These are phyloP conservation scores for Papilio aristodemus DNA, from an alignment of 1,140 invertebrate species.

Conservation along the genomic window DNA sequence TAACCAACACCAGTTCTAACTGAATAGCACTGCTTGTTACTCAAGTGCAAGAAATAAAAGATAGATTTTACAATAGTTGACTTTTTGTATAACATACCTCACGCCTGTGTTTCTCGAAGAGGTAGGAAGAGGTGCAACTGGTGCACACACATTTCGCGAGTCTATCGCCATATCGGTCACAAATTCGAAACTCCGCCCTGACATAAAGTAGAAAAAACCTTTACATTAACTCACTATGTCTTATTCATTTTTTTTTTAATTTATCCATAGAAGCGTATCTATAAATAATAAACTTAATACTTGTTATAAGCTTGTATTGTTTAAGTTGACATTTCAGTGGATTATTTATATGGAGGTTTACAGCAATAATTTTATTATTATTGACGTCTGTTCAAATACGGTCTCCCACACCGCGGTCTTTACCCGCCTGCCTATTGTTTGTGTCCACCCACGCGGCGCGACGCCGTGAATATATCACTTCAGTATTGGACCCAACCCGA, in stretches of 20 bases:
- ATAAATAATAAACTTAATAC: constrained; percentile 31
- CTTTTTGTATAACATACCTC: background rate
- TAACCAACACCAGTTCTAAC: background rate
- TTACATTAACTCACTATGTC: background rate
- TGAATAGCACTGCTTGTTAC: background rate
- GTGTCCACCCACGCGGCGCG: constrained; percentile 31
- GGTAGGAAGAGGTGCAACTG: too few relatives aligned
- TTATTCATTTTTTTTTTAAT: constrained; percentile 28
- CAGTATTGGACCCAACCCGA: constrained; percentile 26
- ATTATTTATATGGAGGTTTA: constrained; percentile 34
- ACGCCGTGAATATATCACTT: constrained; percentile 34
- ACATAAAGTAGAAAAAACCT: background rate
- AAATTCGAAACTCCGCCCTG: too few relatives aligned
- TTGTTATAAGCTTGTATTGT: constrained; percentile 27
- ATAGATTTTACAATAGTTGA: background rate
- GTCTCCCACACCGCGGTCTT: constrained; percentile 34
- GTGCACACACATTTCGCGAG: too few relatives aligned
- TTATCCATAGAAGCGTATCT: constrained; percentile 7
- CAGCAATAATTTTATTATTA: constrained; percentile 34
- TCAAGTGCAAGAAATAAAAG: background rate
- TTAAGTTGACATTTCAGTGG: constrained; percentile 34
- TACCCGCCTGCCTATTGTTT: constrained; percentile 33
- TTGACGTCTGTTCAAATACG: constrained; percentile 34
- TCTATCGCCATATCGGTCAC: too few relatives aligned
- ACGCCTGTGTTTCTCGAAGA: too few relatives aligned